Evolutionary conservation across 2,888 invertebrate genomes (phyloP).

Genomic region (Drosophila colorata): DNA sequence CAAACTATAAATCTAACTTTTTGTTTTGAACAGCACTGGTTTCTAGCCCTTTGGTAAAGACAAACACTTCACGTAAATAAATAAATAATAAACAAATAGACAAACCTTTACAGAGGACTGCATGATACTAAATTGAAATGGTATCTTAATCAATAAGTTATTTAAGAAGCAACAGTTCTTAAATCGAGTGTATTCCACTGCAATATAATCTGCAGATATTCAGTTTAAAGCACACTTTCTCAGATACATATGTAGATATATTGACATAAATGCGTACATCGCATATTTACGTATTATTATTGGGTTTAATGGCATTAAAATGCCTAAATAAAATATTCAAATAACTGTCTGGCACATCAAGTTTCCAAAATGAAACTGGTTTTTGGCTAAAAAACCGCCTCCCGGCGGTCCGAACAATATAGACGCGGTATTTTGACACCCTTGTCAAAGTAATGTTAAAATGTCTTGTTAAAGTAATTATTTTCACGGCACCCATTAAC

Average conservation of each 20-base stretch:
- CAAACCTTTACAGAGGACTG: no score
- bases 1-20: no score
- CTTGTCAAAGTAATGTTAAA: no score
- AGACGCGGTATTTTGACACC: not conserved
- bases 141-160: no score
- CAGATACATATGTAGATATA: not conserved
- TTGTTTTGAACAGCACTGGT: no score
- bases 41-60: no score
- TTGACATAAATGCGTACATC: no score
- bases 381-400: not conserved
- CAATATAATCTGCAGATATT: not conserved
- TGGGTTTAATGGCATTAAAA: not conserved
- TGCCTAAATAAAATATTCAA: not conserved
- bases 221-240: no score
- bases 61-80: no score
- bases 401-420: not conserved
- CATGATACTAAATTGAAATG: no score
- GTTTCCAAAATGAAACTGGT: slow-evolving; percentile 10
- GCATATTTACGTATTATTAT: not conserved
- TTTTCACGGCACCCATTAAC: not conserved
- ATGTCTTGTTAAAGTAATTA: slow-evolving; percentile 20
- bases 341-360: not conserved
- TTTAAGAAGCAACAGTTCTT: not conserved
- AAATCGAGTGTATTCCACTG: not conserved
- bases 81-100: no score